phyloP scores from a whole-genome alignment of 2,888 invertebrate genomes.

The Stenotaenia linearis region DNA sequence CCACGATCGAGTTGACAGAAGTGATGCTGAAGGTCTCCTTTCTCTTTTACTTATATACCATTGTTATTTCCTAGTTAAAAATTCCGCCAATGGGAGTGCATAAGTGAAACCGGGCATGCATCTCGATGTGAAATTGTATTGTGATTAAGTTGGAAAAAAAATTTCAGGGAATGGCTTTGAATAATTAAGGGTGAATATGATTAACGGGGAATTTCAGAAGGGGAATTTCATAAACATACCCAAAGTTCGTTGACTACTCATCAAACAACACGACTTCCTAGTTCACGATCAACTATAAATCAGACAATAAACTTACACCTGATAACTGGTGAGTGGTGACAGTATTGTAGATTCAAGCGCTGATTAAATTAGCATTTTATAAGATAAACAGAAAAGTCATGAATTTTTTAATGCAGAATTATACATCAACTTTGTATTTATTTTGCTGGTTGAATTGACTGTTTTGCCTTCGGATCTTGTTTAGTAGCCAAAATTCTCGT shows the following conservation, averaged over 20 bases:
- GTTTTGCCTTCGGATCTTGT: background rate
- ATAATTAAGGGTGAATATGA: background rate
- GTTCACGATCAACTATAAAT: background rate
- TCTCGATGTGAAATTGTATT: background rate
- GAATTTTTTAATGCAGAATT: too few species aligned
- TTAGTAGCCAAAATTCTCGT: background rate
- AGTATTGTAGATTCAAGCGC: background rate
- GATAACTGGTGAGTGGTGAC: background rate
- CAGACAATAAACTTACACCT: background rate
- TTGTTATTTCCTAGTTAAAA: background rate
- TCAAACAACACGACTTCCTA: background rate
- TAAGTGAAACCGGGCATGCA: background rate
- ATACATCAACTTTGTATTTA: too few species aligned
- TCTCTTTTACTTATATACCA: background rate
- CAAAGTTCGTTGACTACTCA: conserved; percentile 6
- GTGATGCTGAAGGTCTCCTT: background rate
- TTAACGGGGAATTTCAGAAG: background rate
- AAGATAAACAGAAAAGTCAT: too few species aligned
- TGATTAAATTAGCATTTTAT: too few species aligned
- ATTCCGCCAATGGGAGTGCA: background rate
- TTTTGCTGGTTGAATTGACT: too few species aligned
- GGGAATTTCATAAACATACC: background rate
- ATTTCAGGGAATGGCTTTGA: background rate
- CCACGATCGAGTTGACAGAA: background rate
- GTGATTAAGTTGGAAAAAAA: background rate